These are phyloP conservation scores for Brevimyrus niger DNA, from an alignment of 2,113 vertebrate genomes.

Conservation along the genomic window DNA sequence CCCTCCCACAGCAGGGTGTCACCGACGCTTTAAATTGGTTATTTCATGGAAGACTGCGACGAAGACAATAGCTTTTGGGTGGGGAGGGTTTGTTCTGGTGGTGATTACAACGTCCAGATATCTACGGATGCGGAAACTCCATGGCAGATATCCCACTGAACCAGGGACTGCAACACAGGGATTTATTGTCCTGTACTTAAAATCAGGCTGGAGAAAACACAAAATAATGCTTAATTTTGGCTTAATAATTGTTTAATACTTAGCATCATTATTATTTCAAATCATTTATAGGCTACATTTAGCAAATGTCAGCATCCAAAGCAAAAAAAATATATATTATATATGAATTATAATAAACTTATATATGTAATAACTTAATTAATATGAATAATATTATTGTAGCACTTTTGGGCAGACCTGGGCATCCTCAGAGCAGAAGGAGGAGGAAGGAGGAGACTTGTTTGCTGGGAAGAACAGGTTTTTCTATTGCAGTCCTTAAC, in stretches of 20 bases:
- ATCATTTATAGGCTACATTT: neutral
- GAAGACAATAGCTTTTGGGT: neutral
- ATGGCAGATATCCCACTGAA: neutral
- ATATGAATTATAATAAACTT: neutral
- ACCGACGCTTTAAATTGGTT: slow-evolving; percentile 53
- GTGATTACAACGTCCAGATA: neutral
- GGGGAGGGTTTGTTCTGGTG: neutral
- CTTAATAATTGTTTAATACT: neutral
- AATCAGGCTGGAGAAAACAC: neutral
- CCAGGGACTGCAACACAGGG: neutral
- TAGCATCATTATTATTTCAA: neutral
- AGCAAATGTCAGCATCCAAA: neutral
- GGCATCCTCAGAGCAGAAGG: no score
- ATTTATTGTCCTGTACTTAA: neutral
- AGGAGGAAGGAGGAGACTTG: no score
- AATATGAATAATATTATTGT: neutral
- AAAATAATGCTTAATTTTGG: neutral
- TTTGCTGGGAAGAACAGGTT: no score
- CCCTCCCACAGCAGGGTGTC: slow-evolving; percentile 39
- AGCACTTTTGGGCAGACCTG: no score
- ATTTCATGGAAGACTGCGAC: slow-evolving; percentile 38
- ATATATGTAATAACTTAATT: neutral
- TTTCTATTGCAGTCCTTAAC: no score
- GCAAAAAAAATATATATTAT: neutral
- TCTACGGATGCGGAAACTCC: neutral